phyloP scores from a whole-genome alignment of 2,888 invertebrate genomes.

The Drosophila histrio region DNA sequence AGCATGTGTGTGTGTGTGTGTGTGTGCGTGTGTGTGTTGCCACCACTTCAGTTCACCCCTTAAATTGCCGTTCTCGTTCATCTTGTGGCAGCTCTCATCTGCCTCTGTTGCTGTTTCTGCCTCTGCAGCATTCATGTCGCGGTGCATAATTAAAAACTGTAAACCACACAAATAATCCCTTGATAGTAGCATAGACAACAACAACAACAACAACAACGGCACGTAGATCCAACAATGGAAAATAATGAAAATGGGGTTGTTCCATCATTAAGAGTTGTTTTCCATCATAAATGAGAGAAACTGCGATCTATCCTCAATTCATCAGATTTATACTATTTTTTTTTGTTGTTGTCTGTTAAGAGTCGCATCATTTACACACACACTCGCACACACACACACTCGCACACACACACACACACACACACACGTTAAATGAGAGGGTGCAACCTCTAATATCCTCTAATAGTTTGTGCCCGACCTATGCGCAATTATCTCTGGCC shows the following conservation, averaged over 20 bases:
- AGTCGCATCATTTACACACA: slow-evolving; percentile 25
- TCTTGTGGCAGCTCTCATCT: slow-evolving; percentile 36
- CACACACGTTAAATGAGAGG: slow-evolving; percentile 48
- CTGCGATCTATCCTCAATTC: slow-evolving; percentile 26
- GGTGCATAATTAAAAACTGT: slow-evolving; percentile 79
- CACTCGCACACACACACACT: slow-evolving; percentile 8
- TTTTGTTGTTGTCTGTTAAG: slow-evolving; percentile 27
- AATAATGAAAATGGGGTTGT: slow-evolving; percentile 55
- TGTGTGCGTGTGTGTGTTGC: slow-evolving; percentile 22
- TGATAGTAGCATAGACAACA: slow-evolving; percentile 65
- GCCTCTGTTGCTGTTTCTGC: neutral
- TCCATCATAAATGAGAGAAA: slow-evolving; percentile 15
- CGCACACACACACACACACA: neutral
- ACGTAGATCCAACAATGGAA: slow-evolving; percentile 28
- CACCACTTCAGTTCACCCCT: slow-evolving; percentile 74
- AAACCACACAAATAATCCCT: slow-evolving; percentile 79
- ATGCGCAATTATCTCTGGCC: slow-evolving; percentile 52
- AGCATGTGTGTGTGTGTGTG: slow-evolving; percentile 15
- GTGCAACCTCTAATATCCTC: slow-evolving; percentile 67
- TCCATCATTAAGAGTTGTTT: slow-evolving; percentile 27
- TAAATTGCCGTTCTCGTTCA: slow-evolving; percentile 39
- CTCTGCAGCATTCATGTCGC: slow-evolving; percentile 58
- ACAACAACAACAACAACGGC: slow-evolving; percentile 1
- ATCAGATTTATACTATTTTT: slow-evolving; percentile 34
- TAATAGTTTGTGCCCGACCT: slow-evolving; percentile 69